Evolutionary conservation across 2,113 vertebrate species (phyloP).

Genomic region (Mirounga angustirostris): DNA sequence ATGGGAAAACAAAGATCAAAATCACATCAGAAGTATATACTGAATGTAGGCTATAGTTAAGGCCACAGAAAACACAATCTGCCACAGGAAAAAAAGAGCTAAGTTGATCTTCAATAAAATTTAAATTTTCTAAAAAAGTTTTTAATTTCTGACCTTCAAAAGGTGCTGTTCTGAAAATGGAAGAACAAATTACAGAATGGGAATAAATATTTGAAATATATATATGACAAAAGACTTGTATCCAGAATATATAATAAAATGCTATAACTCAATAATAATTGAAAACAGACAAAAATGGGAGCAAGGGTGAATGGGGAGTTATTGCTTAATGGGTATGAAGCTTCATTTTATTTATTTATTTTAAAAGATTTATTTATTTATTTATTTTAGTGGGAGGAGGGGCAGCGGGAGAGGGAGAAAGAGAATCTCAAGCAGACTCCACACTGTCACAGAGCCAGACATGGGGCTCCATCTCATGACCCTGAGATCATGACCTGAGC

Average conservation of each 20-base stretch:
- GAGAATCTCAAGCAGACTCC: not conserved
- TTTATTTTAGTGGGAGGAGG: not conserved
- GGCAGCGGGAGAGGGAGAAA: not conserved
- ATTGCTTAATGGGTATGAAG: not conserved
- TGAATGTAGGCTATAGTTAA: no score
- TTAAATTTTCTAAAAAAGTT: not conserved
- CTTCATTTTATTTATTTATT: not conserved
- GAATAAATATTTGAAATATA: not conserved
- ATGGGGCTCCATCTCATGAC: not conserved
- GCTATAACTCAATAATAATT: not conserved
- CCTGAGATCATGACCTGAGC: not conserved
- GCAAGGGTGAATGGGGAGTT: not conserved
- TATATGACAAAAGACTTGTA: not conserved
- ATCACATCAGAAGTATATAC: no score
- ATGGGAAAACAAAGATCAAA: no score
- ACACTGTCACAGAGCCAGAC: not conserved
- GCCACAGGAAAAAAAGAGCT: not conserved
- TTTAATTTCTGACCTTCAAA: not conserved
- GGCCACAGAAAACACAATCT: not conserved
- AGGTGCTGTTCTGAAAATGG: not conserved
- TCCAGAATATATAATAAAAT: not conserved
- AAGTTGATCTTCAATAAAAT: not conserved
- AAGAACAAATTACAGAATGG: not conserved
- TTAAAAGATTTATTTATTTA: not conserved
- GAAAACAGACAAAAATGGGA: not conserved